A percentile compares a stretch with the other conserved stretches of the same genome.
phyloP scores from a whole-genome alignment of 2,113 vertebrate species.

The Columbina picui region DNA sequence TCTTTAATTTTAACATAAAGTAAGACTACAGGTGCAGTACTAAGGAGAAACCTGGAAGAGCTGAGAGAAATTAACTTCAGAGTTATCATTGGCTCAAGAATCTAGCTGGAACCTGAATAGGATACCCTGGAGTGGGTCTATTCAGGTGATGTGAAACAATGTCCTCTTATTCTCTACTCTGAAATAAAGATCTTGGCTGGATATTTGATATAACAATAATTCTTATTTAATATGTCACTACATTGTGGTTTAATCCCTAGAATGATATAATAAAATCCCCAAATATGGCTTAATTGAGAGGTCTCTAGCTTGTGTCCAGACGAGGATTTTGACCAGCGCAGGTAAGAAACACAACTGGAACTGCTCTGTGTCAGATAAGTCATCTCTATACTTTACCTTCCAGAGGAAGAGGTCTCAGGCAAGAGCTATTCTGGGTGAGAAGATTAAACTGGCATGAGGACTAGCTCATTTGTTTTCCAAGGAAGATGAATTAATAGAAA shows the following conservation, averaged over 20 bases:
- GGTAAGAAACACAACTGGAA: background rate
- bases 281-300: background rate
- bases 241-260: background rate
- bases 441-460: background rate
- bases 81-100: background rate
- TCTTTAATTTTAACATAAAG: background rate
- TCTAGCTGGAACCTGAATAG: background rate
- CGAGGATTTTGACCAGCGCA: background rate
- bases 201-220: background rate
- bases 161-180: background rate
- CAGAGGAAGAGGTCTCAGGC: background rate
- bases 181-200: background rate
- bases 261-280: background rate
- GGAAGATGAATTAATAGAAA: background rate
- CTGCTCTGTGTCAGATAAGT: background rate
- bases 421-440: background rate
- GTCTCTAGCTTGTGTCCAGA: background rate
- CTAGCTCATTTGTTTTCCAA: background rate
- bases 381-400: rapidly evolving
- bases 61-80: background rate
- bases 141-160: background rate
- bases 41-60: background rate
- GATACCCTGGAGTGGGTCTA: background rate
- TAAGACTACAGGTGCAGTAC: background rate
- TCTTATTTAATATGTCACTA: background rate